Conservation (phyloP, 2,113 vertebrate genomes). For the Prunella himalayana region DNA sequence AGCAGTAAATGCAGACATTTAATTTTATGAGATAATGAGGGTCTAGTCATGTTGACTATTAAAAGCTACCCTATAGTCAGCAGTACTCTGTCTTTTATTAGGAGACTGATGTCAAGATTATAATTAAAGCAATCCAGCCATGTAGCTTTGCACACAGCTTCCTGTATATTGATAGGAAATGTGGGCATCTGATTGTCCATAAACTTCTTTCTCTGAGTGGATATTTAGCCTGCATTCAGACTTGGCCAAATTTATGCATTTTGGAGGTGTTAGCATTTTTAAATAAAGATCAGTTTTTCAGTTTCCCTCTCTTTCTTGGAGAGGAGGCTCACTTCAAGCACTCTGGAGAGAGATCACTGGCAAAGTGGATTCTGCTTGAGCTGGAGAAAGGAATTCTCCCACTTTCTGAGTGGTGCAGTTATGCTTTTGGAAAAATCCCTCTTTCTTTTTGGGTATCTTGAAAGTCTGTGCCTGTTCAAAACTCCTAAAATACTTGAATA, state of each 20-base stretch:
- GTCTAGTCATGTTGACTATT: conserved; percentile 54
- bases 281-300: background rate
- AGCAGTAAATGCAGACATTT: conserved; percentile 44
- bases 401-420: background rate
- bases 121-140: conserved; percentile 58
- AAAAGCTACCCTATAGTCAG: conserved; percentile 52
- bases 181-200: background rate
- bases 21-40: conserved; percentile 55
- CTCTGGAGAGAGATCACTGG: background rate
- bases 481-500: conserved; percentile 24
- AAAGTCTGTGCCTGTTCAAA: conserved; percentile 17
- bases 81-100: conserved; percentile 52
- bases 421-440: conserved; percentile 5
- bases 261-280: background rate
- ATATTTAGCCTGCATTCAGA: background rate
- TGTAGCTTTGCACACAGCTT: conserved; percentile 24
- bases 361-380: background rate
- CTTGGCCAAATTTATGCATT: background rate
- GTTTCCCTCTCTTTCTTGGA: background rate
- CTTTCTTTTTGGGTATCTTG: background rate
- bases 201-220: background rate
- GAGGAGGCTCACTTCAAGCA: background rate
- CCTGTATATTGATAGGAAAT: conserved; percentile 24
- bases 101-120: conserved; percentile 49
- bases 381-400: background rate